Percentiles rank a stretch among this genome's conserved stretches.
Evolutionary conservation across 2,113 vertebrate species (phyloP).

Genomic region (Geococcyx californianus): DNA sequence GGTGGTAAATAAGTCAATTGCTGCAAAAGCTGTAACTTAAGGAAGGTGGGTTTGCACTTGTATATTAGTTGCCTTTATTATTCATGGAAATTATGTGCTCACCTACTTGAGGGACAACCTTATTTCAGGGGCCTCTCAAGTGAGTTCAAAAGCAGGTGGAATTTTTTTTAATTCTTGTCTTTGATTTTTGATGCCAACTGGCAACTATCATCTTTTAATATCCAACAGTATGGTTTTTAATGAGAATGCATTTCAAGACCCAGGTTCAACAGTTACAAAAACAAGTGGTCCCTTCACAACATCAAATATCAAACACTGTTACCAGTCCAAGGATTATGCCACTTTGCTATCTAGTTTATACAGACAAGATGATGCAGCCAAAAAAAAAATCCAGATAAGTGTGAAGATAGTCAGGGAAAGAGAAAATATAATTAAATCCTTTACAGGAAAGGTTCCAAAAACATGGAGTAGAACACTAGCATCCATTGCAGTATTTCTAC

Average conservation of each 20-base stretch:
- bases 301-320: not conserved
- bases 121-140: not conserved
- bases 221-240: not conserved
- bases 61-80: not conserved
- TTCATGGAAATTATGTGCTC: not conserved
- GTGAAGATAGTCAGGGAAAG: not conserved
- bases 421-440: not conserved
- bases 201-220: not conserved
- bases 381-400: not conserved
- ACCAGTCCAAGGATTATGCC: not conserved
- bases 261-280: not conserved
- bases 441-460: conserved; percentile 2
- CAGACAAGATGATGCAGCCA: not conserved
- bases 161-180: not conserved
- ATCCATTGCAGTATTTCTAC: not conserved
- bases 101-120: not conserved
- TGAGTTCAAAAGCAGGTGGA: not conserved
- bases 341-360: not conserved
- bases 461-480: not conserved
- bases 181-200: not conserved
- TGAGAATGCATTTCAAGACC: not conserved
- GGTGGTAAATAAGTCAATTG: not conserved
- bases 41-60: not conserved
- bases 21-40: not conserved
- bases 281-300: not conserved